Conservation (phyloP, 2,113 vertebrate species). For the Coptodon bakossiorum region DNA sequence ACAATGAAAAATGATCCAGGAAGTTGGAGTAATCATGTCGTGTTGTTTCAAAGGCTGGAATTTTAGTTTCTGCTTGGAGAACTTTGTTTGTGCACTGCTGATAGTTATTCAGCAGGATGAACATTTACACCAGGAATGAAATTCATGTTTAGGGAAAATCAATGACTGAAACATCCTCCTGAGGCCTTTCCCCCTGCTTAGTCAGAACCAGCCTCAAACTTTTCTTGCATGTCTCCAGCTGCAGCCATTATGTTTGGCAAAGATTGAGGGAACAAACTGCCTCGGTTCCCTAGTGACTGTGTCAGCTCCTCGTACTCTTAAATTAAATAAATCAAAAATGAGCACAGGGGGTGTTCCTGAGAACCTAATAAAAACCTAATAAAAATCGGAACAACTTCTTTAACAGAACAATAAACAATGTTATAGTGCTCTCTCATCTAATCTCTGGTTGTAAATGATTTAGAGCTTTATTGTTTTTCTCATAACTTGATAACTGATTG, state of each 20-base stretch:
- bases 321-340: neutral
- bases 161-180: neutral
- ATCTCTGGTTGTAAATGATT: neutral
- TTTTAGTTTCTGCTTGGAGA: neutral
- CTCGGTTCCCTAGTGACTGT: neutral
- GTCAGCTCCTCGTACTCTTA: neutral
- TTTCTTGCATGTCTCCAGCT: neutral
- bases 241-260: neutral
- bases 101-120: neutral
- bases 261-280: neutral
- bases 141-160: neutral
- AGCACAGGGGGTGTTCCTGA: neutral
- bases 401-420: neutral
- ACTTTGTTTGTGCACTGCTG: neutral
- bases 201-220: neutral
- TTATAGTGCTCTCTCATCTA: neutral
- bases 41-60: neutral
- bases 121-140: neutral
- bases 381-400: neutral
- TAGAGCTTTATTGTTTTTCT: neutral
- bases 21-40: neutral
- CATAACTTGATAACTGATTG: neutral
- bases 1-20: neutral
- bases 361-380: neutral
- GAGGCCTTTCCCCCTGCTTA: neutral